Evolutionary conservation across 2,797 vertebrate genomes (phyloP).

Genomic region (Ptychobarbus kaznakovi): DNA sequence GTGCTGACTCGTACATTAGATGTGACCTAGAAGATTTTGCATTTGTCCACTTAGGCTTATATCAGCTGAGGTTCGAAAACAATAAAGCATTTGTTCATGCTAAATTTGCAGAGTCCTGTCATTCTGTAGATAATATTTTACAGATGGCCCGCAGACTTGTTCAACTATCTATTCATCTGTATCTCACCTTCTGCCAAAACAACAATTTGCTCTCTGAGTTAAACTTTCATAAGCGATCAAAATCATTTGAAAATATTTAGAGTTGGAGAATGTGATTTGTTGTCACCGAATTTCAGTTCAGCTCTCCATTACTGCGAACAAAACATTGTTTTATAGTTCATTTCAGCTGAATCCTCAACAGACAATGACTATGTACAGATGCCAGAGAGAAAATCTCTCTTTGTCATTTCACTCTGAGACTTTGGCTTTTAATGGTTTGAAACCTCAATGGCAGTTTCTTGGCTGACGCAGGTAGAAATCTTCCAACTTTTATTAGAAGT

Average conservation of each 20-base stretch:
- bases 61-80: conserved; percentile 36
- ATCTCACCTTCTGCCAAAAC: conserved; percentile 22
- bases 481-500: neutral
- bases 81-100: conserved; percentile 26
- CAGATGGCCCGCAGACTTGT: conserved; percentile 32
- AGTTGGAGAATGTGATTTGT: conserved; percentile 1
- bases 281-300: conserved; percentile 8
- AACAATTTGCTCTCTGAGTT: conserved; percentile 10
- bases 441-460: neutral
- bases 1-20: neutral
- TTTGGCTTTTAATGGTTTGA: neutral
- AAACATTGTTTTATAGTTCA: conserved; percentile 22
- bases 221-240: neutral
- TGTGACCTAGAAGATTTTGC: conserved; percentile 20
- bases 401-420: neutral
- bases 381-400: neutral
- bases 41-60: conserved; percentile 3
- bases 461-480: neutral
- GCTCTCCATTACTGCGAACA: neutral
- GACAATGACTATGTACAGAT: neutral
- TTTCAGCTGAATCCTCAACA: neutral
- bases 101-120: conserved; percentile 25
- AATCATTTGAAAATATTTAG: conserved; percentile 1
- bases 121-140: conserved; percentile 30
- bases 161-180: conserved; percentile 36